Evolutionary conservation across 2,888 invertebrate species (phyloP).

Genomic region (Cerastis rubricosa): DNA sequence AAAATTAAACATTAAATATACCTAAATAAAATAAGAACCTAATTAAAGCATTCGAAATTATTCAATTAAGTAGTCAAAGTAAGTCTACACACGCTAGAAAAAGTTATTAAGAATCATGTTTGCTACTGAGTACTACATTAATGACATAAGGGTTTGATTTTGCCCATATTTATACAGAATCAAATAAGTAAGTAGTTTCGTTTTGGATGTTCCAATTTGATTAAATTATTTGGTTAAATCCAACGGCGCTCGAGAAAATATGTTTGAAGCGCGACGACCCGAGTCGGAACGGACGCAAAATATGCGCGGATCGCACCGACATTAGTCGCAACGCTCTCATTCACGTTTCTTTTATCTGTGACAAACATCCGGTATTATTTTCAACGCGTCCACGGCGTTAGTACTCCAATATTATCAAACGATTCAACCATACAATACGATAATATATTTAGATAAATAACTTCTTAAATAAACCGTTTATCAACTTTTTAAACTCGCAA

Average conservation of each 20-base stretch:
- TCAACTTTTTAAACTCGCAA: slow-evolving; percentile 78
- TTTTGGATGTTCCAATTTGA: not conserved
- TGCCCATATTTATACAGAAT: not conserved
- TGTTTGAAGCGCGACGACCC: slow-evolving; percentile 46
- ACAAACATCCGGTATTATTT: slow-evolving; percentile 87
- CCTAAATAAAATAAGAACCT: not conserved
- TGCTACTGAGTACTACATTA: not conserved
- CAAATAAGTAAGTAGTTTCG: not conserved
- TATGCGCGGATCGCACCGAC: slow-evolving; percentile 68
- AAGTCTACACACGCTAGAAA: too few relatives aligned
- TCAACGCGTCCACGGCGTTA: slow-evolving; percentile 75
- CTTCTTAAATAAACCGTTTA: slow-evolving; percentile 79
- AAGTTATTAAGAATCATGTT: not conserved
- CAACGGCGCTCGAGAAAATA: slow-evolving; percentile 13
- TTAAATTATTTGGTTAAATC: slow-evolving; percentile 13
- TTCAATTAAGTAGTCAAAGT: too few relatives aligned
- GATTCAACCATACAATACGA: slow-evolving; percentile 77
- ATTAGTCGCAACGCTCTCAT: slow-evolving; percentile 74
- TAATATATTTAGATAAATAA: slow-evolving; percentile 82
- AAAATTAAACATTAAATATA: not conserved
- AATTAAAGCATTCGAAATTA: not conserved
- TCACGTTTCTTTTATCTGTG: slow-evolving; percentile 85
- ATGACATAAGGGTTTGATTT: not conserved
- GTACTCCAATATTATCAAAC: slow-evolving; percentile 78
- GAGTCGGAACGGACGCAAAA: slow-evolving; percentile 64